A percentile compares a stretch with the other conserved stretches of the same genome.
These are phyloP conservation scores for Eupithecia vulgata DNA, from an alignment of 2,888 invertebrate species.

Conservation along the genomic window DNA sequence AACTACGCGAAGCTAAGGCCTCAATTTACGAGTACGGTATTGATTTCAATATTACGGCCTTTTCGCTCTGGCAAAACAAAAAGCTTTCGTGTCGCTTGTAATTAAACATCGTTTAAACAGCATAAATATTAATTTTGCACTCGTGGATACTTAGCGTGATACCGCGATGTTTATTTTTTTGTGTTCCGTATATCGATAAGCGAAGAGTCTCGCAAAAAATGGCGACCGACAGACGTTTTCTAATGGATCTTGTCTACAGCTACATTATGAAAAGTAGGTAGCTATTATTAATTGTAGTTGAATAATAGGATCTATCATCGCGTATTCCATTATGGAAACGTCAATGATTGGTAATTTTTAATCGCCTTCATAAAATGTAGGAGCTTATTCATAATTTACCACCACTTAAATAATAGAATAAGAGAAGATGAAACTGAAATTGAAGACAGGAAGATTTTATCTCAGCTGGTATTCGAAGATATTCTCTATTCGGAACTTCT, in stretches of 20 bases:
- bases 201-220: slow-evolving; percentile 16
- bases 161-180: slow-evolving; percentile 59
- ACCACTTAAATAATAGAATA: not conserved
- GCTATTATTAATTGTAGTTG: slow-evolving; percentile 15
- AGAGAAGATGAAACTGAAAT: not conserved
- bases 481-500: not conserved
- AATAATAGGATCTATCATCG: slow-evolving; percentile 20
- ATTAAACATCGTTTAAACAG: slow-evolving; percentile 77
- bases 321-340: slow-evolving; percentile 1
- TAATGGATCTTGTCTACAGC: slow-evolving; percentile 15
- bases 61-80: slow-evolving; percentile 48
- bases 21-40: slow-evolving; percentile 34
- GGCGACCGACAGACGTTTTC: slow-evolving; percentile 11
- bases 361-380: not conserved
- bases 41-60: slow-evolving; percentile 43
- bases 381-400: not conserved
- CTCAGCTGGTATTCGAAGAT: not conserved
- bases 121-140: slow-evolving; percentile 76
- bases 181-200: slow-evolving; percentile 23
- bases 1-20: not conserved
- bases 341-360: not conserved
- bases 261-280: slow-evolving; percentile 15
- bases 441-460: not conserved
- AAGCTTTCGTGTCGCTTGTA: slow-evolving; percentile 65
- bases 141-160: slow-evolving; percentile 66